Base-by-base conservation (phyloP, 2,113 vertebrate genomes). In the Myotis brandtii region DNA sequence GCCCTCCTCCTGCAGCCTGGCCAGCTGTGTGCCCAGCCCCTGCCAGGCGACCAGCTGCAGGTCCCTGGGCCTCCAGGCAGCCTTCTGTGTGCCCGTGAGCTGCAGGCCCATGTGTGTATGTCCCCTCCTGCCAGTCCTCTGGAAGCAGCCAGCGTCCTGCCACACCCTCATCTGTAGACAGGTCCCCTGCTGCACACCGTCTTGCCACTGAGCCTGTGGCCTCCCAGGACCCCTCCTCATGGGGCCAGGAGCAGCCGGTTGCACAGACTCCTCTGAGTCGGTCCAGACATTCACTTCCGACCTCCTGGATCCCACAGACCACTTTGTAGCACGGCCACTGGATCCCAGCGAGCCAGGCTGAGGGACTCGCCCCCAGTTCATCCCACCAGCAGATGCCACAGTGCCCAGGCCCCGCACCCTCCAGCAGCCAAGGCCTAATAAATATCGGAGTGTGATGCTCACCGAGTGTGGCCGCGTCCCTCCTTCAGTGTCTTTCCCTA, bases 381-480 rank as follows among this genome's bases (percentile, higher is more conserved):
- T 40, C 17, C 12, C 25, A 48, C 25, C 23, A 54, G 8, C 56
- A 30, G 54, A 30, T 12, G n/a, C 1, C 30, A 8, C 54, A 32
- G 46, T 0, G 23, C 27, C n/a, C 64, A 46, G 20, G 23, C 16
- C 40, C 56, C 30, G 79, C 23, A 32, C 12, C 54, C 16, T 7
- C 67, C 27, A 3, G 25, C 5, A 6, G 32, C 32, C 27, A 27
- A 43, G 12, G 32, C 17, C 13, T 40, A 16, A 9, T 73, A 21
- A 59, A 21, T 2, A 3, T 9, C 40, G 30, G 56, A 5, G 20
- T 2, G 34, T 0, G 3, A 10, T 11, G 25, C 52, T 34, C 21
- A 9, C 27, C 0, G 2, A 13, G 16, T n/a, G 23, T 27, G 40
- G 20, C 23, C 8, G 13, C 2, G 3, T 32, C 59, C n/a, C 32